phyloP scores from a whole-genome alignment of 2,113 vertebrate species.

The Periophthalmodon schlosseri region DNA sequence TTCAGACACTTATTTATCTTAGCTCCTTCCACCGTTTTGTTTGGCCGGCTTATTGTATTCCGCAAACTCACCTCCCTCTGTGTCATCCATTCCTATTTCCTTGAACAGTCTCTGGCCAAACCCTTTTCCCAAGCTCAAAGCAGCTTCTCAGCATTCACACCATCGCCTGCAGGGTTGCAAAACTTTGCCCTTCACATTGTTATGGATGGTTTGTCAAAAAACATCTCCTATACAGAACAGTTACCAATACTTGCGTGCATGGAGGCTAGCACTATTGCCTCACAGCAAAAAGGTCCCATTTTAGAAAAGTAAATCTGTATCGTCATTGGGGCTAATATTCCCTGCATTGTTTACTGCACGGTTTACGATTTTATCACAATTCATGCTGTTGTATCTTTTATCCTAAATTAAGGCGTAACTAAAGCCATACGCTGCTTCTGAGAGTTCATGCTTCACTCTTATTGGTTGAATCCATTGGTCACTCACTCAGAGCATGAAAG shows the following conservation, averaged over 20 bases:
- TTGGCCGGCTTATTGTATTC: slow-evolving; percentile 26
- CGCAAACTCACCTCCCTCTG: slow-evolving; percentile 13
- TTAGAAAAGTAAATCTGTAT: not conserved
- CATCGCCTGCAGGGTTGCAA: slow-evolving; percentile 35
- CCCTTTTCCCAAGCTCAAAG: slow-evolving; percentile 25
- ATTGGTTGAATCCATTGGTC: no score
- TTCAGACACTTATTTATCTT: slow-evolving; percentile 15
- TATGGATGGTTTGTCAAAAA: slow-evolving; percentile 58
- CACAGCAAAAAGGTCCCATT: not conserved
- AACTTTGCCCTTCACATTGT: slow-evolving; percentile 64
- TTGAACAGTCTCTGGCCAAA: slow-evolving; percentile 5
- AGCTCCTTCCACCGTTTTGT: slow-evolving; percentile 5
- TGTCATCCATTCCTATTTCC: slow-evolving; percentile 11
- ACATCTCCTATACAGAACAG: slow-evolving; percentile 4
- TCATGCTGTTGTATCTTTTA: no score
- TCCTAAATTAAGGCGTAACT: no score
- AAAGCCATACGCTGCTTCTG: no score
- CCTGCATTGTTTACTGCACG: no score
- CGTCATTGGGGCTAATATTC: not conserved
- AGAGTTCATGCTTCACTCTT: no score
- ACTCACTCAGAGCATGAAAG: no score
- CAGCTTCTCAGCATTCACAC: slow-evolving; percentile 58
- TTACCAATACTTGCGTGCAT: not conserved
- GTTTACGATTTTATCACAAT: no score
- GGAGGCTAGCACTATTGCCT: not conserved